phyloP scores from a whole-genome alignment of 2,797 vertebrate species.

The Ptychadena robeensis region DNA sequence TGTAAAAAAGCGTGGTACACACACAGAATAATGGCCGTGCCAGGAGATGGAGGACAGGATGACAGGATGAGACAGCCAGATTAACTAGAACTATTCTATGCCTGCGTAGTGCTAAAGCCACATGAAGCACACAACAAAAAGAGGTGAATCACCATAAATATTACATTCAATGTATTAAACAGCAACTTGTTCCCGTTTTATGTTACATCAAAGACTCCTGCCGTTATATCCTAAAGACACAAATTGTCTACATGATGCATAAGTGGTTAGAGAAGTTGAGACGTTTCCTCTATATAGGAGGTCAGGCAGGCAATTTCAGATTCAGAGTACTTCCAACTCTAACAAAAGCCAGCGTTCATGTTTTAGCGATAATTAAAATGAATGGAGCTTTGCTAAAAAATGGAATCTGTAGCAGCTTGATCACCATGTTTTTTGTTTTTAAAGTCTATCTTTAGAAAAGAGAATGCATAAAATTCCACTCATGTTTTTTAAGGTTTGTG shows the following conservation, averaged over 20 bases:
- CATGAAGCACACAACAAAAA: neutral
- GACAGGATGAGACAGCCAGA: neutral
- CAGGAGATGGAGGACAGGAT: neutral
- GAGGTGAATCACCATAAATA: neutral
- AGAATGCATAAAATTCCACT: too few relatives aligned
- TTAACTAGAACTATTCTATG: neutral
- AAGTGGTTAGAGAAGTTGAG: neutral
- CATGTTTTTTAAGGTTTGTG: too few relatives aligned
- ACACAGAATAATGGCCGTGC: conserved; percentile 32
- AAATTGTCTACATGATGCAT: neutral
- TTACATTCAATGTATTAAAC: neutral
- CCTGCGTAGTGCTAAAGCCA: neutral
- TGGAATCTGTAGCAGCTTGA: too few relatives aligned
- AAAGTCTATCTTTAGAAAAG: too few relatives aligned
- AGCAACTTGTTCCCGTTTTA: neutral
- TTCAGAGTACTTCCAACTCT: neutral
- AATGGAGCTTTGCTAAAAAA: neutral
- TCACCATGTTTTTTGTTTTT: too few relatives aligned
- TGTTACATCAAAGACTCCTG: neutral
- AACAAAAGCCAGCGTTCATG: neutral
- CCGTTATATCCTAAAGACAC: neutral
- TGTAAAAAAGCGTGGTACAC: conserved; percentile 30
- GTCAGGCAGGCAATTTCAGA: neutral
- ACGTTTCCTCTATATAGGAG: neutral
- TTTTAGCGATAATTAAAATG: neutral